These are phyloP conservation scores for Heliconius nattereri DNA, from an alignment of 1,140 invertebrate species.

Conservation along the genomic window DNA sequence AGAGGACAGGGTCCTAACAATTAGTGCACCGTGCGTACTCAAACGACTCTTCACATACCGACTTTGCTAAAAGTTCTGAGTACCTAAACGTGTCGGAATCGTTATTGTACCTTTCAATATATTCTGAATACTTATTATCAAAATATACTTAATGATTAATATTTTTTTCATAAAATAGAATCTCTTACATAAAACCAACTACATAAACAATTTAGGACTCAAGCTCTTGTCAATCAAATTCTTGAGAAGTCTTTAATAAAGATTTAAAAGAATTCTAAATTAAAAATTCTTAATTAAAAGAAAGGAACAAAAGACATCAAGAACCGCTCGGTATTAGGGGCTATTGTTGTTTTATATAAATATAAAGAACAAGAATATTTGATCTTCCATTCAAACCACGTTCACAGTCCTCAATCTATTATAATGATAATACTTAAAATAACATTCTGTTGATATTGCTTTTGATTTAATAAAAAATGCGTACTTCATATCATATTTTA, in stretches of 20 bases:
- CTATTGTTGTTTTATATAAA: conserved; percentile 38
- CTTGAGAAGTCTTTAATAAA: conserved; percentile 24
- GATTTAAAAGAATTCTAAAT: conserved; percentile 33
- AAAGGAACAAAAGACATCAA: conserved; percentile 29
- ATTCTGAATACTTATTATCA: not conserved
- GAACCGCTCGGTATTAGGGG: conserved; percentile 26
- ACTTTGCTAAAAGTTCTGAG: conserved; percentile 30
- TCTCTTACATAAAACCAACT: not conserved
- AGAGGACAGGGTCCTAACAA: conserved; percentile 34
- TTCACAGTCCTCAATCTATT: conserved; percentile 31
- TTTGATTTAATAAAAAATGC: no score
- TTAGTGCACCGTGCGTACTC: conserved; percentile 29
- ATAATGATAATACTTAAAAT: conserved; percentile 29
- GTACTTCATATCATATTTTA: no score
- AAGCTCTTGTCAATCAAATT: conserved; percentile 26
- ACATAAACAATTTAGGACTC: conserved; percentile 15
- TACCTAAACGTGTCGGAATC: conserved; percentile 23
- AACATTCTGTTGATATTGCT: not conserved
- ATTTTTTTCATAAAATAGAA: not conserved
- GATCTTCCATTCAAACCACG: conserved; percentile 32
- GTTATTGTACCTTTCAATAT: conserved; percentile 10
- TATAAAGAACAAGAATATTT: conserved; percentile 34
- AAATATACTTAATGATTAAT: not conserved
- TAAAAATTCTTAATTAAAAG: conserved; percentile 37
- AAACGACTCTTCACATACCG: conserved; percentile 28